phyloP scores from a whole-genome alignment of 2,888 invertebrate genomes.

The Polylopha cassiicola region DNA sequence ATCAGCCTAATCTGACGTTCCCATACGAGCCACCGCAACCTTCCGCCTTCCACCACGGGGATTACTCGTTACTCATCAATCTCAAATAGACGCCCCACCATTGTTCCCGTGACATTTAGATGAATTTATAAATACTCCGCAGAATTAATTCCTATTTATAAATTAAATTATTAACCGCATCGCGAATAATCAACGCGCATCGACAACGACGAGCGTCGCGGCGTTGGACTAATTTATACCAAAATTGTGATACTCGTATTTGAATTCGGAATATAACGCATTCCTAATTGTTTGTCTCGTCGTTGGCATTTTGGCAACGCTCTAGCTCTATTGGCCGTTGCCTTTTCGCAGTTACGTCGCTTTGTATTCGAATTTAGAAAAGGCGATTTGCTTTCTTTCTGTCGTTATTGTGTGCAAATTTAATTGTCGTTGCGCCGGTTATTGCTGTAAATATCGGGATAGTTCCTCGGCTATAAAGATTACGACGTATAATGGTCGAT shows the following conservation, averaged over 20 bases:
- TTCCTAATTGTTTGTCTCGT: constrained; percentile 67
- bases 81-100: constrained; percentile 67
- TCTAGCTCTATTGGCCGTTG: constrained; percentile 62
- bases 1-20: constrained; percentile 60
- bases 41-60: constrained; percentile 58
- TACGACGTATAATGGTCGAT: constrained; percentile 29
- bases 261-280: constrained; percentile 66
- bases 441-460: constrained; percentile 43
- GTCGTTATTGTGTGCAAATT: constrained; percentile 70
- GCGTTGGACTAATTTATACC: constrained; percentile 48
- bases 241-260: constrained; percentile 50
- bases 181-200: constrained; percentile 43
- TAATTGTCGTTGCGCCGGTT: constrained; percentile 62
- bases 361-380: constrained; percentile 74
- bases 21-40: constrained; percentile 60
- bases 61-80: constrained; percentile 72
- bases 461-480: constrained; percentile 33
- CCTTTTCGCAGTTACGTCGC: constrained; percentile 67
- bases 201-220: constrained; percentile 38
- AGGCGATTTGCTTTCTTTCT: constrained; percentile 66
- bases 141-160: constrained; percentile 59
- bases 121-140: constrained; percentile 67
- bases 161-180: constrained; percentile 46
- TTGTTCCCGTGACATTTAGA: constrained; percentile 75
- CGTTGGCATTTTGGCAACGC: constrained; percentile 65